Percentiles rank a stretch among this genome's conserved stretches.
Evolutionary conservation across 2,113 vertebrate species (phyloP).

Genomic region (Artemisiospiza belli): DNA sequence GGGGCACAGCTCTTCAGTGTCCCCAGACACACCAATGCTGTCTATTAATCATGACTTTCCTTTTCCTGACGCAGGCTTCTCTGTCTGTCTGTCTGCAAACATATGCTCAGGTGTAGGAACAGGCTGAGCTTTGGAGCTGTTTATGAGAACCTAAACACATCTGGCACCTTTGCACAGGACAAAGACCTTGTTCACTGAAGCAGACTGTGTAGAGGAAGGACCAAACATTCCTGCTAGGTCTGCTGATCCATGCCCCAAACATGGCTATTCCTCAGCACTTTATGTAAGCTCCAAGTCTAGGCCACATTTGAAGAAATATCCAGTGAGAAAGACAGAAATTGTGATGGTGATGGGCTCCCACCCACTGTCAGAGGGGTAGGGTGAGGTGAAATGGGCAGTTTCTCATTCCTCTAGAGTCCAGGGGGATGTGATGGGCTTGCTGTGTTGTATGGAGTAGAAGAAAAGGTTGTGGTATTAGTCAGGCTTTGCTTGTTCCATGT

Average conservation of each 20-base stretch:
- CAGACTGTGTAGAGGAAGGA: neutral
- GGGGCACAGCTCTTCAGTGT: neutral
- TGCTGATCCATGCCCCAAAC: neutral
- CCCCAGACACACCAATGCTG: neutral
- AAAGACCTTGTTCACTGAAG: constrained; percentile 22
- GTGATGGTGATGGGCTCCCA: neutral
- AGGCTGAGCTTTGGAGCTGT: neutral
- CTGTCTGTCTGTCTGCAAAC: neutral
- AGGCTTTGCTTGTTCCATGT: neutral
- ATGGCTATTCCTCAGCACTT: neutral
- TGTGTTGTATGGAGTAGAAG: neutral
- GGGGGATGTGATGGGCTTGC: neutral
- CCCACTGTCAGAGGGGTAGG: neutral
- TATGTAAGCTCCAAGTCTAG: neutral
- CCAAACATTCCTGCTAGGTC: neutral
- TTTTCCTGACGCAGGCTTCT: neutral
- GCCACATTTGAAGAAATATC: neutral
- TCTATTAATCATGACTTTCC: neutral
- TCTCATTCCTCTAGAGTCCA: neutral
- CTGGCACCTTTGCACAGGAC: neutral
- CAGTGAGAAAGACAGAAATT: neutral
- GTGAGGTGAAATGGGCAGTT: neutral
- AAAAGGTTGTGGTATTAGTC: neutral
- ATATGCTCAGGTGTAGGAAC: neutral
- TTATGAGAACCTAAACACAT: neutral